Evolutionary conservation across 2,888 invertebrate species (phyloP).

Genomic region (Phortica okadai): DNA sequence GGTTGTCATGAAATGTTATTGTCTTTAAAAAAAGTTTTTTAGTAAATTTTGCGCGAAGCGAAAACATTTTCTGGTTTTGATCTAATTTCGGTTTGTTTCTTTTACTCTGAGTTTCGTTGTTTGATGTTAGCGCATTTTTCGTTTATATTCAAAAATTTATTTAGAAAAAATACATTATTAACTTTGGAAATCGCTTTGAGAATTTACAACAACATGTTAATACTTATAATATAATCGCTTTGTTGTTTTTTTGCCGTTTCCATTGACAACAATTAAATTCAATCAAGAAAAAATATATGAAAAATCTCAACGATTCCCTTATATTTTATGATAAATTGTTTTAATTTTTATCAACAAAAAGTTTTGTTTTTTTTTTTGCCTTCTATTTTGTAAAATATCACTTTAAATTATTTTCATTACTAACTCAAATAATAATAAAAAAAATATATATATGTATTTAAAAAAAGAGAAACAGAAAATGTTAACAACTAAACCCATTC

Average conservation of each 20-base stretch:
- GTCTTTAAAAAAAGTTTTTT: slow-evolving; percentile 20
- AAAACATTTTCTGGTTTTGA: slow-evolving; percentile 21
- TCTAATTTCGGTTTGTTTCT: slow-evolving; percentile 23
- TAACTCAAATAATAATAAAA: slow-evolving; percentile 29
- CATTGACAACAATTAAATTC: slow-evolving; percentile 8
- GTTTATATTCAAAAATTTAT: slow-evolving; percentile 19
- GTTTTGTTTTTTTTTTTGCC: background rate
- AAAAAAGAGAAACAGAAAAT: background rate
- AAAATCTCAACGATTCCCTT: background rate
- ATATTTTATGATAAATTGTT: background rate
- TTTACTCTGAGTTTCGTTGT: background rate
- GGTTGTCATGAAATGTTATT: slow-evolving; percentile 36
- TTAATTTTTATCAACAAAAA: background rate
- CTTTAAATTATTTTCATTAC: slow-evolving; percentile 37
- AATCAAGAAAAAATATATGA: background rate
- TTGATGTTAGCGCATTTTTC: slow-evolving; percentile 25
- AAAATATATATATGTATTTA: slow-evolving; percentile 13
- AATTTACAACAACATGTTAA: slow-evolving; percentile 30
- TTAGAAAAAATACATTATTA: slow-evolving; percentile 11
- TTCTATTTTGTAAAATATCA: slow-evolving; percentile 30
- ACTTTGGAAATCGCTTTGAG: slow-evolving; percentile 23
- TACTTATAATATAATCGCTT: slow-evolving; percentile 41
- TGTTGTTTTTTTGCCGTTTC: slow-evolving; percentile 8
- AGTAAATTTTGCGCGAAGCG: slow-evolving; percentile 47
- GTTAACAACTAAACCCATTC: slow-evolving; percentile 66